These are phyloP conservation scores for Tringa solitaria DNA, from an alignment of 2,113 vertebrate genomes.

Conservation along the genomic window DNA sequence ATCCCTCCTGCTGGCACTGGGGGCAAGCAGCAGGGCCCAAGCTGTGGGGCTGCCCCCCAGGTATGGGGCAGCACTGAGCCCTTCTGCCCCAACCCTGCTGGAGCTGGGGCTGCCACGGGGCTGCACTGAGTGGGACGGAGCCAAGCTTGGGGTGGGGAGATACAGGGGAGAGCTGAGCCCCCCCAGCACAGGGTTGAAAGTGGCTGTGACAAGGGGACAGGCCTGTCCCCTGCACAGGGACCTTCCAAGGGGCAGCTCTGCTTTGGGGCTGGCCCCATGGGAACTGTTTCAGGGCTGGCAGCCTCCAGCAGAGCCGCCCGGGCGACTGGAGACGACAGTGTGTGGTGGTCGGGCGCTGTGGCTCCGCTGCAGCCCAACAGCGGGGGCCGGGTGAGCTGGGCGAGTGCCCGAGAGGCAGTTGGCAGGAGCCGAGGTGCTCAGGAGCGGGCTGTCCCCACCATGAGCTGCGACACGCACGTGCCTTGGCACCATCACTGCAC, in stretches of 20 bases:
- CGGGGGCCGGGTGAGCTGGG: fast-evolving
- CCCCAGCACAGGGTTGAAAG: neutral
- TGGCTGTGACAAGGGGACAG: neutral
- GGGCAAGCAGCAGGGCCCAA: fast-evolving
- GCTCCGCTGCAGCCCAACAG: neutral
- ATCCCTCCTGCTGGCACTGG: neutral
- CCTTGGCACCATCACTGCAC: fast-evolving
- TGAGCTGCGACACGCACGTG: fast-evolving
- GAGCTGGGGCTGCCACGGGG: neutral
- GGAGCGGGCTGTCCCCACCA: neutral
- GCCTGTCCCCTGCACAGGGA: fast-evolving
- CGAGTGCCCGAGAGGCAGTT: neutral
- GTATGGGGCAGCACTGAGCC: neutral
- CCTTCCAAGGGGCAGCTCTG: neutral
- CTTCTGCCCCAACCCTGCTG: no score
- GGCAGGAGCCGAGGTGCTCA: neutral
- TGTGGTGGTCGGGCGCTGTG: fast-evolving
- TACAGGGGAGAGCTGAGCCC: neutral
- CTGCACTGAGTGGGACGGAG: neutral
- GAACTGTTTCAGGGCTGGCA: neutral
- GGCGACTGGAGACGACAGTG: neutral
- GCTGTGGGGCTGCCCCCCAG: neutral
- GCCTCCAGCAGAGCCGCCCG: neutral
- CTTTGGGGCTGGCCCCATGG: neutral
- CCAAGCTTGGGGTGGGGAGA: fast-evolving